Percentiles rank a stretch among this genome's conserved stretches.
Conservation (phyloP, 2,113 vertebrate species). For the Varanus komodoensis region DNA sequence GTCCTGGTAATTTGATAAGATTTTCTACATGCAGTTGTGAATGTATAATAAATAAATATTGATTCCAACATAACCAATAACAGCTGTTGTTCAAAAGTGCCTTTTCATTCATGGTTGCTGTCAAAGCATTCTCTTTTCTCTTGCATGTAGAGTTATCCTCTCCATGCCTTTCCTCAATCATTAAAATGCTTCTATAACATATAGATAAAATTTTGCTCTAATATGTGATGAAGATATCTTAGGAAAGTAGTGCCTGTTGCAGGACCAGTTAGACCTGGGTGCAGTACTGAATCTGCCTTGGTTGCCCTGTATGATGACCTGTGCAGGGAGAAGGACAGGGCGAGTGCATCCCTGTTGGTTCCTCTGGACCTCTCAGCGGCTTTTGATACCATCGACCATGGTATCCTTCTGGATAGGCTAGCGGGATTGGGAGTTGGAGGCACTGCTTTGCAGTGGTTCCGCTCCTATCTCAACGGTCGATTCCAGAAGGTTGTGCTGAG, state of each 20-base stretch:
- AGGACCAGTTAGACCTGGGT: not conserved
- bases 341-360: no score
- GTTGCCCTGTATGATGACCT: no score
- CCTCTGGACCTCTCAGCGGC: no score
- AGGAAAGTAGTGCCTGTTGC: not conserved
- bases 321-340: no score
- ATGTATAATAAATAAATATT: constrained; percentile 14
- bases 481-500: no score
- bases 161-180: not conserved
- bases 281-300: no score
- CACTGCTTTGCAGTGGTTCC: no score
- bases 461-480: no score
- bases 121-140: not conserved
- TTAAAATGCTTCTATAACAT: not conserved
- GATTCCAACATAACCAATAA: constrained; percentile 29
- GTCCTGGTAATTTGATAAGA: not conserved
- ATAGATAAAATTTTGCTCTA: not conserved
- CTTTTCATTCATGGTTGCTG: constrained; percentile 11
- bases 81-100: not conserved
- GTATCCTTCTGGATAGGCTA: no score
- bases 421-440: no score
- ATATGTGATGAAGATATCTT: not conserved
- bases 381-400: no score
- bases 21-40: not conserved
- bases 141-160: not conserved